Percentiles rank a stretch among this genome's conserved stretches.
phyloP scores from a whole-genome alignment of 1,140 invertebrate species.

The Choristoneura fumiferana region DNA sequence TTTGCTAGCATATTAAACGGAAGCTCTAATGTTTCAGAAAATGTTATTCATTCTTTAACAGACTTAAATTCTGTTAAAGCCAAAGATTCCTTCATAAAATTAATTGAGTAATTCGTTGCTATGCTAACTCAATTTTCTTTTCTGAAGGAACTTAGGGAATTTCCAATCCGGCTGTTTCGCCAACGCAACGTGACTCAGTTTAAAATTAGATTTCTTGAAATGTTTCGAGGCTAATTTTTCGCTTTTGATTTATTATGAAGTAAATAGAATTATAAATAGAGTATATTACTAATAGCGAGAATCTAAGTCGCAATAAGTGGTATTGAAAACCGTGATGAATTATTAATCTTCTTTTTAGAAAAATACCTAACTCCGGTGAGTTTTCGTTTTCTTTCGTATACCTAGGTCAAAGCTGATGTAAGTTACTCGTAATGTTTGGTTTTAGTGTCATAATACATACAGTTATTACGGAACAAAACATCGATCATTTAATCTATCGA shows the following conservation, averaged over 20 bases:
- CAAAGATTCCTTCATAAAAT: constrained; percentile 20
- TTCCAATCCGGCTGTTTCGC: constrained; percentile 32
- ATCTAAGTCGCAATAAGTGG: neutral
- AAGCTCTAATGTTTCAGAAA: too few species aligned
- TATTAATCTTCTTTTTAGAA: too few species aligned
- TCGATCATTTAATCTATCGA: too few species aligned
- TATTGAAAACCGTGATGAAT: too few species aligned
- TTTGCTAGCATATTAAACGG: neutral
- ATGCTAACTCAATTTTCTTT: constrained; percentile 44
- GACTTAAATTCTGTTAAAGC: too few species aligned
- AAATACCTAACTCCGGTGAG: too few species aligned
- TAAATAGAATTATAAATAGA: constrained; percentile 14
- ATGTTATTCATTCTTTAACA: too few species aligned
- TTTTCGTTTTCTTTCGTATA: too few species aligned
- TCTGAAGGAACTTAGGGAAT: constrained; percentile 28
- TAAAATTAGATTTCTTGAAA: constrained; percentile 37
- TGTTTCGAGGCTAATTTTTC: constrained; percentile 26
- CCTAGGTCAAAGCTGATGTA: too few species aligned
- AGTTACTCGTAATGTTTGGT: too few species aligned
- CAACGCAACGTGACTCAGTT: constrained; percentile 24
- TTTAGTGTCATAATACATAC: too few species aligned
- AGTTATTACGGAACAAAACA: too few species aligned
- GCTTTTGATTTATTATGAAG: constrained; percentile 27
- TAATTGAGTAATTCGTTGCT: constrained; percentile 41
- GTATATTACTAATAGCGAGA: neutral